Evolutionary conservation across 1,140 invertebrate genomes (phyloP).

Genomic region (Thalassaphorura encarpata): DNA sequence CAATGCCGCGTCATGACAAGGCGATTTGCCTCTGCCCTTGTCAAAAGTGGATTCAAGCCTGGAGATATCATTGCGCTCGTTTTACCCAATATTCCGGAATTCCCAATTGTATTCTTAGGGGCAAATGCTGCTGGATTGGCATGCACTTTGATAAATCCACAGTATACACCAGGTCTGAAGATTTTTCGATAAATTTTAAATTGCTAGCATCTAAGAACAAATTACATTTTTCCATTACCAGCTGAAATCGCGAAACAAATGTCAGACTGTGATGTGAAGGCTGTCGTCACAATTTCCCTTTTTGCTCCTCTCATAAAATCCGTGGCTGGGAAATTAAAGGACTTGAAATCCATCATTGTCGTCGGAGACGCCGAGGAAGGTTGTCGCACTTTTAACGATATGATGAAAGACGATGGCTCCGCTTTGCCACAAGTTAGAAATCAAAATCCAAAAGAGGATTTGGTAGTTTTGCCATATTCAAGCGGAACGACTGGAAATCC

Average conservation of each 20-base stretch:
- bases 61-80: conserved; percentile 9
- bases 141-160: not conserved
- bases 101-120: conserved; percentile 8
- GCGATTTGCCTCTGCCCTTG: conserved; percentile 5
- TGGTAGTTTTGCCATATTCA: conserved; percentile 39
- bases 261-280: conserved; percentile 50
- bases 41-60: conserved; percentile 1
- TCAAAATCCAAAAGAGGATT: conserved; percentile 34
- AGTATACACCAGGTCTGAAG: no score
- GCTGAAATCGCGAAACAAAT: conserved; percentile 69
- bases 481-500: conserved; percentile 25
- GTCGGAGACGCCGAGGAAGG: conserved; percentile 20
- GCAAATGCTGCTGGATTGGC: not conserved
- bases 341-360: conserved; percentile 21
- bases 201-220: no score
- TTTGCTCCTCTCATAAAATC: no score
- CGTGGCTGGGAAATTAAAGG: conserved; percentile 41
- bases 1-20: conserved; percentile 4
- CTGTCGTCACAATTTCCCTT: conserved; percentile 53
- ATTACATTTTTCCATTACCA: no score
- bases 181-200: no score
- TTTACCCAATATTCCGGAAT: conserved; percentile 15
- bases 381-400: conserved; percentile 25
- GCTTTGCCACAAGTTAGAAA: conserved; percentile 22
- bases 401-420: conserved; percentile 15